Conservation (phyloP, 2,888 invertebrate genomes). For the Drosophila subquinaria region DNA sequence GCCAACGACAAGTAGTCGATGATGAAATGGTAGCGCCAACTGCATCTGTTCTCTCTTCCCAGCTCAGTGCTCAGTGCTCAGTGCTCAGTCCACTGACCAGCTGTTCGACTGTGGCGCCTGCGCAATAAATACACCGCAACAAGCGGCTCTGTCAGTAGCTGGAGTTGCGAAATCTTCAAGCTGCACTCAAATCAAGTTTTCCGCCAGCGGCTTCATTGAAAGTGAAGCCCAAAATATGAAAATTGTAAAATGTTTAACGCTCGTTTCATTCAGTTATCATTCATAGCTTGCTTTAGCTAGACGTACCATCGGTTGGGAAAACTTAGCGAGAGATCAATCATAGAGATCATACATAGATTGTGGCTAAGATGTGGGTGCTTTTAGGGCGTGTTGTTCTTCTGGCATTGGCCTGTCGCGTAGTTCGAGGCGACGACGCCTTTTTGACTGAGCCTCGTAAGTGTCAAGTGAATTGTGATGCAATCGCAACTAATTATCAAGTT, state of each 20-base stretch:
- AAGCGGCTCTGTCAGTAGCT: slow-evolving; percentile 1
- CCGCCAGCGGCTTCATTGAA: slow-evolving; percentile 46
- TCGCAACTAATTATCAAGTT: background rate
- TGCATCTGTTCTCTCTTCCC: slow-evolving; percentile 65
- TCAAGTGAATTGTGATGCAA: slow-evolving; percentile 20
- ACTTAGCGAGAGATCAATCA: slow-evolving; percentile 4
- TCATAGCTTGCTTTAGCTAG: slow-evolving; percentile 51
- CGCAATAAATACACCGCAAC: slow-evolving; percentile 15
- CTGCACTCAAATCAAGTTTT: slow-evolving; percentile 74
- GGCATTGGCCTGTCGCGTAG: slow-evolving; percentile 32
- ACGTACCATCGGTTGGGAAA: slow-evolving; percentile 31
- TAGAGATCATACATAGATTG: background rate
- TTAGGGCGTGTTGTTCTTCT: slow-evolving; percentile 37
- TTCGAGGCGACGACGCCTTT: slow-evolving; percentile 67
- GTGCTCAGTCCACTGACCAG: slow-evolving; percentile 46
- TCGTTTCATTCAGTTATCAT: slow-evolving; percentile 62
- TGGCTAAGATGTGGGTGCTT: slow-evolving; percentile 30
- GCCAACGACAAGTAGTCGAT: slow-evolving; percentile 41
- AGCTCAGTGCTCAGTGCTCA: slow-evolving; percentile 34
- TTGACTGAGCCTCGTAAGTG: slow-evolving; percentile 84
- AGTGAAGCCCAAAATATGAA: slow-evolving; percentile 61
- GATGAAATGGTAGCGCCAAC: slow-evolving; percentile 54
- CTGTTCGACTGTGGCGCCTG: slow-evolving; percentile 34
- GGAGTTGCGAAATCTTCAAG: slow-evolving; percentile 60
- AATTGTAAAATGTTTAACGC: slow-evolving; percentile 52